Percentiles rank a stretch among this genome's conserved stretches.
Evolutionary conservation across 2,113 vertebrate genomes (phyloP).

Genomic region (Crotophaga sulcirostris): DNA sequence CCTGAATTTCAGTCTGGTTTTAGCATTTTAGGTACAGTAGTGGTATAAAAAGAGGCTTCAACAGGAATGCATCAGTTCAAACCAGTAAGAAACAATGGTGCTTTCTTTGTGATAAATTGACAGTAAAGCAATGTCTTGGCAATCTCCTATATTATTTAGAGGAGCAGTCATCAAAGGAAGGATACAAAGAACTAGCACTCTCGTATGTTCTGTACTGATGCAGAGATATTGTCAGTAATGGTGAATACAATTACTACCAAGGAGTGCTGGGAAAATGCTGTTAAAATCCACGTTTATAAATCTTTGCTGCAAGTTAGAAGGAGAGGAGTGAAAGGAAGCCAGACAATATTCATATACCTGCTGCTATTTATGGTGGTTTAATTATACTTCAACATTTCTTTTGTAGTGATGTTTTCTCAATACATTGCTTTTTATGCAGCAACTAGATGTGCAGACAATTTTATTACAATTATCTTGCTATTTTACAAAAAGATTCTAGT

Average conservation of each 20-base stretch:
- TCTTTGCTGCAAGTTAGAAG: conserved; percentile 24
- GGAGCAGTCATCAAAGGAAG: conserved; percentile 61
- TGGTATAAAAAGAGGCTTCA: conserved; percentile 31
- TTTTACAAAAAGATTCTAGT: background rate
- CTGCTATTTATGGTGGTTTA: background rate
- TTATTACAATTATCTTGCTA: background rate
- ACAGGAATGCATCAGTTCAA: conserved; percentile 21
- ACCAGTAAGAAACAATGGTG: conserved; percentile 29
- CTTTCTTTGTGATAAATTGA: conserved; percentile 63
- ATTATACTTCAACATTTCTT: background rate
- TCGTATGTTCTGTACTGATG: conserved; percentile 39
- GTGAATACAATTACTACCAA: conserved; percentile 23
- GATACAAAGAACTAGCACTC: conserved; percentile 50
- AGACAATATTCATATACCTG: background rate
- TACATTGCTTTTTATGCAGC: background rate
- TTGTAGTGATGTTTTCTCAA: background rate
- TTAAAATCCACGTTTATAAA: conserved; percentile 56
- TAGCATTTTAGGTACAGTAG: conserved; percentile 1
- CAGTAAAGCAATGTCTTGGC: conserved; percentile 51
- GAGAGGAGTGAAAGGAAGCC: background rate
- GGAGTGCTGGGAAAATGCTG: conserved; percentile 37
- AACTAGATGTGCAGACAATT: background rate
- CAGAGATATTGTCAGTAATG: conserved; percentile 35
- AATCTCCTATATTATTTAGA: conserved; percentile 70
- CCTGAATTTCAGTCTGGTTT: background rate